A percentile compares a stretch with the other conserved stretches of the same genome.
phyloP scores from a whole-genome alignment of 2,797 vertebrate species.

The Rhinella marina region DNA sequence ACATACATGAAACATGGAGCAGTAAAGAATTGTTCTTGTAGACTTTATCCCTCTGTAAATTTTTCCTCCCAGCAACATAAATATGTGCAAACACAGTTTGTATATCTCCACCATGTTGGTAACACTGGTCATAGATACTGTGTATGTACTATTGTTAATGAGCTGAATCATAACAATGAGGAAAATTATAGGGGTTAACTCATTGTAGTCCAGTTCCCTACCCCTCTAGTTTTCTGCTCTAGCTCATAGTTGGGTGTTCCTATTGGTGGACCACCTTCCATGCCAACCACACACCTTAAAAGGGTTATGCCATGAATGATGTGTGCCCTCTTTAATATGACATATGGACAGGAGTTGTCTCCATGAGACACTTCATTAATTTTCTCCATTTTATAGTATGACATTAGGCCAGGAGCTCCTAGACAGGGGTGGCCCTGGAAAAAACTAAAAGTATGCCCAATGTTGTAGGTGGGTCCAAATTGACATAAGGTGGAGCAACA shows the following conservation, averaged over 20 bases:
- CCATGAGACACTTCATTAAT: neutral
- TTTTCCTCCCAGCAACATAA: conserved; percentile 13
- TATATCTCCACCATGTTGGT: neutral
- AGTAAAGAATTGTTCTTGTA: neutral
- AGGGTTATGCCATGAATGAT: no score
- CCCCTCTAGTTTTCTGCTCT: neutral
- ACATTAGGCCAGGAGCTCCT: no score
- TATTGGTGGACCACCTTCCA: neutral
- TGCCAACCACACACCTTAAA: neutral
- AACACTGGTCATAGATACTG: neutral
- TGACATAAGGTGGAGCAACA: no score
- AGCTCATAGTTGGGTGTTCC: neutral
- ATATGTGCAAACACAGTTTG: neutral
- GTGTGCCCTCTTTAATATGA: no score
- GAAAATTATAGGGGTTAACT: neutral
- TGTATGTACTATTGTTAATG: neutral
- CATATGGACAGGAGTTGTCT: neutral
- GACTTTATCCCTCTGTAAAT: neutral
- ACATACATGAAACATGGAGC: neutral
- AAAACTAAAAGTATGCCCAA: no score
- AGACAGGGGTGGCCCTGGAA: no score
- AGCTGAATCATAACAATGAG: neutral
- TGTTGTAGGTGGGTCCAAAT: no score
- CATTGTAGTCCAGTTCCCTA: neutral
- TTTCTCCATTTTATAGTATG: no score